A percentile compares a stretch with the other conserved stretches of the same genome.
Evolutionary conservation across 1,140 invertebrate genomes (phyloP).

Genomic region (Schlechtendalia chinensis): DNA sequence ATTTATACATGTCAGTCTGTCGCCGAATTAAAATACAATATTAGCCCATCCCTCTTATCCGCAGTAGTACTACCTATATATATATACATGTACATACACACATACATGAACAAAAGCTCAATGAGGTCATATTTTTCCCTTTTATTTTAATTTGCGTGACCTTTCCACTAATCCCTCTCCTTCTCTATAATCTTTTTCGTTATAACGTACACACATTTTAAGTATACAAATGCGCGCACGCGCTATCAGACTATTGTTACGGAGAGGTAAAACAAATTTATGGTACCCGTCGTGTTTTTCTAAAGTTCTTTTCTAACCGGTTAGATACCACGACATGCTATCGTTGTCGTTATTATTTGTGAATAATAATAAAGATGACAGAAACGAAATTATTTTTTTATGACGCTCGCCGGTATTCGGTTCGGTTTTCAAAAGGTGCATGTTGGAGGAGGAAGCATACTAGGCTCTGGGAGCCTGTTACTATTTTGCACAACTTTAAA

Average conservation of each 20-base stretch:
- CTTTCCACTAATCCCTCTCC: no score
- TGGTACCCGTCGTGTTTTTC: background rate
- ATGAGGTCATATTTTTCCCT: background rate
- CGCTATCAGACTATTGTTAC: background rate
- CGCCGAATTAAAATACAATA: constrained; percentile 37
- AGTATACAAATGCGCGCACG: background rate
- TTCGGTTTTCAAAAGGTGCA: no score
- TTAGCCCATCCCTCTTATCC: background rate
- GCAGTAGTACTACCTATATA: background rate
- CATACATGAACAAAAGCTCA: background rate
- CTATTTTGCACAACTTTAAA: no score
- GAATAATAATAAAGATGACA: background rate
- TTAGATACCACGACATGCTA: background rate
- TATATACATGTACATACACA: background rate
- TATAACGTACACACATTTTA: background rate
- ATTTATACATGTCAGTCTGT: constrained; percentile 23
- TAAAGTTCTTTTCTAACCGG: background rate
- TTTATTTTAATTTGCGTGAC: background rate
- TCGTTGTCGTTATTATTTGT: background rate
- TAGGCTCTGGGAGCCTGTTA: no score
- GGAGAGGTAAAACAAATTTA: constrained; percentile 3
- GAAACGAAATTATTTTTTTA: no score
- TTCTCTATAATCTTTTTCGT: background rate
- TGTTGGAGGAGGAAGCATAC: no score
- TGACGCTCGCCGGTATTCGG: no score